Percentiles rank a stretch among this genome's conserved stretches.
phyloP scores from a whole-genome alignment of 2,797 vertebrate genomes.

The Pseudopleuronectes americanus region DNA sequence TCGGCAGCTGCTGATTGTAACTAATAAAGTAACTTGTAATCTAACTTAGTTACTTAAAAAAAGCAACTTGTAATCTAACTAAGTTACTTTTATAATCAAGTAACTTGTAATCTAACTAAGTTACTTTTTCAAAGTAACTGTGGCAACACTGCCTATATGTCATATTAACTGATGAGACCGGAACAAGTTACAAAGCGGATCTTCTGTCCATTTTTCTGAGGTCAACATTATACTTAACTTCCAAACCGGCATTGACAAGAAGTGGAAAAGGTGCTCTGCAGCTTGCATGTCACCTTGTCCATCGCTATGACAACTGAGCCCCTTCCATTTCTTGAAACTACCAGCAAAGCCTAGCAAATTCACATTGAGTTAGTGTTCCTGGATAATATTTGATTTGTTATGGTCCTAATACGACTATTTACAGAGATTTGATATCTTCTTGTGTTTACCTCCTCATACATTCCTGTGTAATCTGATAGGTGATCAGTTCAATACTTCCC shows the following conservation, averaged over 20 bases:
- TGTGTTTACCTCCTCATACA: not conserved
- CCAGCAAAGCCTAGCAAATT: not conserved
- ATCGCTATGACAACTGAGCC: not conserved
- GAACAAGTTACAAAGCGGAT: not conserved
- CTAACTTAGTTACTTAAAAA: too few relatives aligned
- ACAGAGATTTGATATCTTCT: too few relatives aligned
- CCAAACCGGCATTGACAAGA: not conserved
- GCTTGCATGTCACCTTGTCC: not conserved
- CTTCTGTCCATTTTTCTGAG: not conserved
- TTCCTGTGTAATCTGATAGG: not conserved
- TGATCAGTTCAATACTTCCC: not conserved
- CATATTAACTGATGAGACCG: not conserved
- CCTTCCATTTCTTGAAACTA: not conserved
- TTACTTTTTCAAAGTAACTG: too few relatives aligned
- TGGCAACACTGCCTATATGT: too few relatives aligned
- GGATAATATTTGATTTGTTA: not conserved
- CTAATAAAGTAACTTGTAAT: too few relatives aligned
- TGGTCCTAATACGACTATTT: not conserved
- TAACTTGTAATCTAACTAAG: too few relatives aligned
- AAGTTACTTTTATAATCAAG: too few relatives aligned
- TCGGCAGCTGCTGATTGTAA: too few relatives aligned
- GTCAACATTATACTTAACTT: not conserved
- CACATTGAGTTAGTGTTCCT: not conserved
- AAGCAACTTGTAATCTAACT: too few relatives aligned
- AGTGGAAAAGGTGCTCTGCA: not conserved